Conservation (phyloP, 2,888 invertebrate genomes). For the Mythimna vitellina region DNA sequence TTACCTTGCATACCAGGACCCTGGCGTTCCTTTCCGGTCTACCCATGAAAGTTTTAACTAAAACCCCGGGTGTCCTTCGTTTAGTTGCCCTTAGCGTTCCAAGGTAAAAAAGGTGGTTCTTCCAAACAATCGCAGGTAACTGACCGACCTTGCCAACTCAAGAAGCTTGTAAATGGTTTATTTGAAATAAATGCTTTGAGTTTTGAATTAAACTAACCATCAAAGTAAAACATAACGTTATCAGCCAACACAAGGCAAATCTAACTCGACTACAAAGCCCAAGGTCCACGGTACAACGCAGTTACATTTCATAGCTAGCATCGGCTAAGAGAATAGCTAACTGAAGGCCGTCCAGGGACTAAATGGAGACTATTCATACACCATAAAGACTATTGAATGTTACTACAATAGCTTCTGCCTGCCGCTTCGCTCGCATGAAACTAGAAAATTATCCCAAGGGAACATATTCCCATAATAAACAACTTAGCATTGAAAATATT, state of each 20-base stretch:
- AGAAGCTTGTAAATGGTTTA: too few species aligned
- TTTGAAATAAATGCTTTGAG: too few species aligned
- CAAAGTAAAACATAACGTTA: not conserved
- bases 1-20: too few species aligned
- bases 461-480: too few species aligned
- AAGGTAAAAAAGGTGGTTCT: too few species aligned
- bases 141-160: too few species aligned
- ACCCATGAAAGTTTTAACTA: too few species aligned
- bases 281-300: constrained; percentile 1
- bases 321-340: constrained; percentile 29
- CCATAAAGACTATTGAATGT: constrained; percentile 17
- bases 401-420: not conserved
- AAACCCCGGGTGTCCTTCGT: too few species aligned
- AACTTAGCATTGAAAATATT: too few species aligned
- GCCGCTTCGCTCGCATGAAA: not conserved
- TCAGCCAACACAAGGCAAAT: not conserved
- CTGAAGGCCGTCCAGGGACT: constrained; percentile 27
- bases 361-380: constrained; percentile 26
- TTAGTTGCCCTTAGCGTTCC: too few species aligned
- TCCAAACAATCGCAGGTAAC: too few species aligned
- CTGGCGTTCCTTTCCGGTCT: too few species aligned
- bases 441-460: not conserved
- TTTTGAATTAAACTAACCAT: not conserved
- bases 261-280: constrained; percentile 8
- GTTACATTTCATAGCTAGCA: not conserved